Base-by-base conservation (phyloP, 2,797 vertebrate genomes). In the Spheniscus humboldti region DNA sequence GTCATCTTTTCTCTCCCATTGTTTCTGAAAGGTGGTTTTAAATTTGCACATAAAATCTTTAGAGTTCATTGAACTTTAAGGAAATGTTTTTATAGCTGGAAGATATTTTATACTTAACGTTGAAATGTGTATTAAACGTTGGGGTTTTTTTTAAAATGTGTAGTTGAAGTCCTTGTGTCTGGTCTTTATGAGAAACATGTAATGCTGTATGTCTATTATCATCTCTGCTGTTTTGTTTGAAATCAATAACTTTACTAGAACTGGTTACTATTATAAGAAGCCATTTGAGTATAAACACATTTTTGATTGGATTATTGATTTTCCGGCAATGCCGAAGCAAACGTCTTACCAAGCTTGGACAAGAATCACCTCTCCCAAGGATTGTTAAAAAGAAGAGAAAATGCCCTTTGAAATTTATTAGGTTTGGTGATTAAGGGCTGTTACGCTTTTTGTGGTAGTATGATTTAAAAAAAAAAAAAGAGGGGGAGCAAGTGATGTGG, bases 211-310 rank as follows among this genome's bases (percentile, higher is more conserved):
- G 53, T 59, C 41, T 83, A 1, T 74, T 64, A 17, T 25, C 5
- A 5, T 37, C 66, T 81, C 63, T 71, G 27, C 25, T 93, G 25
- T 59, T 95, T 48, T 48, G 22, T 77, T 91, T 89, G 39, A 90
- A 92, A 81, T 59, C 18, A 55, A 0, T 76, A 78, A 76, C 41
- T 84, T 25, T 59, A 5, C 27, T 93, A 43, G 52, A 90, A 80
- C 45, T 91, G 84, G 84, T 96, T 96, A 83, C 72, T 92, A 23
- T 82, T 87, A 64, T 47, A 92, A 97, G 94, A 93, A 97, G 88
- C 93, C 95, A 95, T 93, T 93, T 96, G 74, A 93, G 92, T 96
- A 39, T 62, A 66, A 68, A 91, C 59, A 24, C 16, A 62, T 50
- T 94, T 84, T 86, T 87, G 11, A 72, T 93, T 87, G 60, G 56